Conservation (phyloP, 1,140 invertebrate genomes). For the Rhynchophorus ferrugineus region DNA sequence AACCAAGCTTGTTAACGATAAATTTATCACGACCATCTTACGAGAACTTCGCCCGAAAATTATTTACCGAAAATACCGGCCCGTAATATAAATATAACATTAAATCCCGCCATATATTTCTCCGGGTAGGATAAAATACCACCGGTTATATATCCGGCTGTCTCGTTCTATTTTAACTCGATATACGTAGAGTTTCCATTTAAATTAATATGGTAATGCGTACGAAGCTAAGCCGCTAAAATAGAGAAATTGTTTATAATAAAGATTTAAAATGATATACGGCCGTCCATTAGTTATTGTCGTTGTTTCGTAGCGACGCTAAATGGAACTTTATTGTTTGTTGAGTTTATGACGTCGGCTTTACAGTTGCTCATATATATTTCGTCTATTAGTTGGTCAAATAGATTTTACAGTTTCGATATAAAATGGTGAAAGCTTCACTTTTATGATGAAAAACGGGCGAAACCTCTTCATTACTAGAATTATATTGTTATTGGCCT, state of each 20-base stretch:
- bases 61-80: not conserved
- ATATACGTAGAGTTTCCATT: not conserved
- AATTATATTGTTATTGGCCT: no score
- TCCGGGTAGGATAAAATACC: not conserved
- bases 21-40: not conserved
- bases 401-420: no score
- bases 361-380: no score
- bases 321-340: no score
- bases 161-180: not conserved
- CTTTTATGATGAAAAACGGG: no score
- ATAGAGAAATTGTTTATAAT: not conserved
- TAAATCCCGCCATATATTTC: not conserved
- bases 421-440: no score
- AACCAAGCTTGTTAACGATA: no score
- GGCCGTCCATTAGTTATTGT: no score
- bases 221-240: not conserved
- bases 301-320: no score
- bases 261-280: not conserved
- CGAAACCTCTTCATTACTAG: no score
- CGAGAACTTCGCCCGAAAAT: not conserved
- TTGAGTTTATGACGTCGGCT: no score
- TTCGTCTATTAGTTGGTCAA: no score
- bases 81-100: not conserved
- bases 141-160: not conserved
- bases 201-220: not conserved